Conservation (phyloP, 2,113 vertebrate species). For the Pelodiscus sinensis region DNA sequence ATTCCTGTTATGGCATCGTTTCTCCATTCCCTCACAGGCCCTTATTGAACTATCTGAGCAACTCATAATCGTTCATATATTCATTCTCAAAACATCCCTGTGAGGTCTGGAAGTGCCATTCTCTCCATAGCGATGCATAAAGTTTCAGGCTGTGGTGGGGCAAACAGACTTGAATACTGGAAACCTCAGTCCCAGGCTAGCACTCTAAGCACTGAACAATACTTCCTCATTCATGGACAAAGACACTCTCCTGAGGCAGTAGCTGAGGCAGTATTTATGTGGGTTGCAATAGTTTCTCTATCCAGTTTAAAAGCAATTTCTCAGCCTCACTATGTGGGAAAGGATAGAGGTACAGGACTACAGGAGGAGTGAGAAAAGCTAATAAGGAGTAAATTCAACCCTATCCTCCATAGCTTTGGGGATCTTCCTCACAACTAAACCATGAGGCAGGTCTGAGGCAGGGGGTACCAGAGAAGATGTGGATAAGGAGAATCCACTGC, state of each 20-base stretch:
- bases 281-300: not conserved
- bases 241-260: not conserved
- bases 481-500: not conserved
- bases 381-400: not conserved
- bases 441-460: fast-evolving
- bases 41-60: not conserved
- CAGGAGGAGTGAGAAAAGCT: not conserved
- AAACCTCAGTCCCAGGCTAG: no score
- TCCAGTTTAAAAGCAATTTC: not conserved
- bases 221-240: not conserved
- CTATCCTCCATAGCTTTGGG: not conserved
- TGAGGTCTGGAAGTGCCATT: not conserved
- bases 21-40: no score
- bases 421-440: not conserved
- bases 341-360: not conserved
- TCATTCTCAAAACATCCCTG: not conserved
- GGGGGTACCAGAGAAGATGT: no score
- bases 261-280: not conserved
- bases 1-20: no score
- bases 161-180: not conserved
- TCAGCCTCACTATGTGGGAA: not conserved
- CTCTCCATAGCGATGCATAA: not conserved
- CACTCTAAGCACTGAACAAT: not conserved
- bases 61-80: not conserved
- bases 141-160: not conserved